Evolutionary conservation across 2,888 invertebrate genomes (phyloP).

Genomic region (Mayetiola destructor): DNA sequence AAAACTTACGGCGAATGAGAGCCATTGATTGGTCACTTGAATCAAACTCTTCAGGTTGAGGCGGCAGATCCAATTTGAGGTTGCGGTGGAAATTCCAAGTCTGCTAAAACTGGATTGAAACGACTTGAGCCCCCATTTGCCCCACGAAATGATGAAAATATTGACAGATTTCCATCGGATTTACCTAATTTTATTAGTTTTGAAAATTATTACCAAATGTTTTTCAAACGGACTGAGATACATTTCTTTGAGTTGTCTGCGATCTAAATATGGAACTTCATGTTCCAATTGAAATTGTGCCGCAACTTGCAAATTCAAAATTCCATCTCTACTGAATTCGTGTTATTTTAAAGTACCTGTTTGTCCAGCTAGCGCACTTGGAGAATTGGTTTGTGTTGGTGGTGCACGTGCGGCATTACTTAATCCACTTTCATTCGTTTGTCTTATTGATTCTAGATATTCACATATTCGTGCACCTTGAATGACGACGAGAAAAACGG

Average conservation of each 20-base stretch:
- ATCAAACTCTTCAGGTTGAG: constrained; percentile 58
- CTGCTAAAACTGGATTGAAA: constrained; percentile 55
- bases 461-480: constrained; percentile 93
- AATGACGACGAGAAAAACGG: too few species aligned
- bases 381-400: background rate
- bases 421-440: constrained; percentile 42
- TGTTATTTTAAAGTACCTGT: too few species aligned
- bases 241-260: constrained; percentile 15
- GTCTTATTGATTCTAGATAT: constrained; percentile 82
- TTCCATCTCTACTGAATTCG: too few species aligned
- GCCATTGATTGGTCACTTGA: too few species aligned
- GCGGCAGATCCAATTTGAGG: constrained; percentile 61
- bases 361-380: too few species aligned
- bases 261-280: background rate
- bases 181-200: constrained; percentile 18
- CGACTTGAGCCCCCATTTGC: constrained; percentile 57
- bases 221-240: background rate
- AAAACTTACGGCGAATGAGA: constrained; percentile 29
- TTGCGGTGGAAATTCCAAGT: constrained; percentile 78
- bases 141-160: constrained; percentile 40
- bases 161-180: constrained; percentile 37
- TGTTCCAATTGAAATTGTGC: too few species aligned
- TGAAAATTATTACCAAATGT: constrained; percentile 17
- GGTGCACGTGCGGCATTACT: constrained; percentile 21
- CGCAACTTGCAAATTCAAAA: too few species aligned